Evolutionary conservation across 2,888 invertebrate genomes (phyloP).

Genomic region (Nemurella pictetii): DNA sequence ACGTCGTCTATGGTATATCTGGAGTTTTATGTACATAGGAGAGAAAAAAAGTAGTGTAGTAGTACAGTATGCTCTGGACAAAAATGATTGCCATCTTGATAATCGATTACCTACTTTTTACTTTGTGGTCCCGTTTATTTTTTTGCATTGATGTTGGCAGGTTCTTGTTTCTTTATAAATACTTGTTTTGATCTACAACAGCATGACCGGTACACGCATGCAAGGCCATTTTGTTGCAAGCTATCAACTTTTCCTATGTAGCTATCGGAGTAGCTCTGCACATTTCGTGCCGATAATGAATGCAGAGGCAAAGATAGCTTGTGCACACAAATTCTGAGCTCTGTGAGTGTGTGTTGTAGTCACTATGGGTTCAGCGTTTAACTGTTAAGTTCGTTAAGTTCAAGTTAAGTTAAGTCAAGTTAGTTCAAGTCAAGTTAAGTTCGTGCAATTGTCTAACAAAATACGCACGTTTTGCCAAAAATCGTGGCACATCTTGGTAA

Average conservation of each 20-base stretch:
- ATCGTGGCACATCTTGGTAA: neutral
- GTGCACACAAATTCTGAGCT: neutral
- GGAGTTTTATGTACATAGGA: neutral
- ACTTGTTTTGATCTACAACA: neutral
- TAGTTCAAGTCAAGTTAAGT: neutral
- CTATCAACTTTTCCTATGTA: neutral
- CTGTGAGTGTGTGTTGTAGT: neutral
- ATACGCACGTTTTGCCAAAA: neutral
- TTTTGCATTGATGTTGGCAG: neutral
- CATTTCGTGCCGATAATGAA: neutral
- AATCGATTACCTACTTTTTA: neutral
- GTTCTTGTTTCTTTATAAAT: neutral
- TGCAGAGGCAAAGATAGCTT: neutral
- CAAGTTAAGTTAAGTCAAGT: too few species aligned
- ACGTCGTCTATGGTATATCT: neutral
- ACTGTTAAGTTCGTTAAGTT: neutral
- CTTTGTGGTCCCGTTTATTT: neutral
- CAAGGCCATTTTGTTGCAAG: neutral
- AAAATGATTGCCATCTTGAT: too few species aligned
- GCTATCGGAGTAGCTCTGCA: neutral
- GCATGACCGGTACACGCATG: neutral
- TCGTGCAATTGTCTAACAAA: neutral
- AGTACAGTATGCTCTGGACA: too few species aligned
- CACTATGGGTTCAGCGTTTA: neutral
- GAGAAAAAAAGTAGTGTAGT: too few species aligned